These are phyloP conservation scores for Anguilla megastoma DNA, from an alignment of 2,797 vertebrate genomes.

Conservation along the genomic window DNA sequence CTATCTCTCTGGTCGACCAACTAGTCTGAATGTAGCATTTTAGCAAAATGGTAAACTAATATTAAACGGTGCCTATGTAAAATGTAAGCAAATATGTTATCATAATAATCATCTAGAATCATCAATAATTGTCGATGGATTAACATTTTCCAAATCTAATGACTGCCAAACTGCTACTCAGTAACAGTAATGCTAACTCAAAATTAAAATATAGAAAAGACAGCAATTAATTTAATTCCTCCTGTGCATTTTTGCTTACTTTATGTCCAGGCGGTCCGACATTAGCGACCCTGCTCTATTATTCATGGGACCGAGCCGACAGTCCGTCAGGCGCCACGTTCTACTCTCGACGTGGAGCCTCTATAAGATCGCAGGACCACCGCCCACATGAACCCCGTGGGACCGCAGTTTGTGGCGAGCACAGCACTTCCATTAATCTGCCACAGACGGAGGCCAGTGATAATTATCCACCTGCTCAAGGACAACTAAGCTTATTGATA, in stretches of 20 bases:
- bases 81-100: neutral
- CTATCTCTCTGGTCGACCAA: neutral
- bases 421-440: constrained; percentile 30
- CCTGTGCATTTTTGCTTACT: neutral
- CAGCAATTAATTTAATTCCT: neutral
- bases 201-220: neutral
- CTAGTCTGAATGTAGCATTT: neutral
- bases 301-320: constrained; percentile 26
- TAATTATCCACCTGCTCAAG: constrained; percentile 28
- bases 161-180: neutral
- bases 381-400: neutral
- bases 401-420: constrained; percentile 23
- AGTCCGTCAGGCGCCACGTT: neutral
- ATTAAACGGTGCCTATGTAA: neutral
- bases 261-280: neutral
- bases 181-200: no score
- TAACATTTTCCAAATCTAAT: neutral
- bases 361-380: neutral
- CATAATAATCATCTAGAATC: neutral
- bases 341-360: neutral
- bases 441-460: constrained; percentile 28
- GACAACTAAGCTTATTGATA: constrained; percentile 23
- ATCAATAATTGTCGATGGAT: neutral
- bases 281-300: constrained; percentile 10
- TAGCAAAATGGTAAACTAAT: neutral